phyloP scores from a whole-genome alignment of 2,888 invertebrate genomes.

The Graphium colonna region DNA sequence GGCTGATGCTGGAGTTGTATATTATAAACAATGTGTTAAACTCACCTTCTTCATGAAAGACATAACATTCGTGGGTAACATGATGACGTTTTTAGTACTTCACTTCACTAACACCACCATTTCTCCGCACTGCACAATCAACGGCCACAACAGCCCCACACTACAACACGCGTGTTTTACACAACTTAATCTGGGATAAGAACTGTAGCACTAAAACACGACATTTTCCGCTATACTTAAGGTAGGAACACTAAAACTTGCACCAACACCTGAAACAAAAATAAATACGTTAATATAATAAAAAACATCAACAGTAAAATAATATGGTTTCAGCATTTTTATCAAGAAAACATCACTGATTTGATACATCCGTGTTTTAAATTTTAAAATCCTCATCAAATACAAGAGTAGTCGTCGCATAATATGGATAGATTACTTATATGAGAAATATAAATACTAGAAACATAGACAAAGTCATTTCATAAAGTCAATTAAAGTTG shows the following conservation, averaged over 20 bases:
- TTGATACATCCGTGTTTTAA: too few relatives aligned
- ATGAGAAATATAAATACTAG: too few relatives aligned
- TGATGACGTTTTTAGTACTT: conserved; percentile 67
- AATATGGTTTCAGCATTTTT: too few relatives aligned
- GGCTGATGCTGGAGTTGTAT: too few relatives aligned
- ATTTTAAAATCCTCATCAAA: too few relatives aligned
- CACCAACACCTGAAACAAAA: conserved; percentile 28
- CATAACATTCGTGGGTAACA: conserved; percentile 95
- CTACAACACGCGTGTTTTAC: conserved; percentile 34
- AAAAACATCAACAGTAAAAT: too few relatives aligned
- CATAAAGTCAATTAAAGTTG: too few relatives aligned
- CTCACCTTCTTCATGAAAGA: conserved; percentile 96
- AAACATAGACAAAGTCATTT: too few relatives aligned
- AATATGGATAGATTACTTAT: too few relatives aligned
- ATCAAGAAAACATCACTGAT: too few relatives aligned
- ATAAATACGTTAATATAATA: too few relatives aligned
- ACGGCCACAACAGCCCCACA: conserved; percentile 30
- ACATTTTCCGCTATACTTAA: conserved; percentile 44
- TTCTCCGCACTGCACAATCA: conserved; percentile 17
- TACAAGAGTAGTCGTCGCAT: too few relatives aligned
- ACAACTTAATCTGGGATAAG: conserved; percentile 59
- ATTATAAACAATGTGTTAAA: conserved; percentile 32
- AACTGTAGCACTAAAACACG: conserved; percentile 59
- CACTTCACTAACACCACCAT: conserved; percentile 36
- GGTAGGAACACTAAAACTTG: conserved; percentile 17